Base-by-base conservation (phyloP, 2,888 invertebrate genomes). In the Iphiclides podalirius region DNA sequence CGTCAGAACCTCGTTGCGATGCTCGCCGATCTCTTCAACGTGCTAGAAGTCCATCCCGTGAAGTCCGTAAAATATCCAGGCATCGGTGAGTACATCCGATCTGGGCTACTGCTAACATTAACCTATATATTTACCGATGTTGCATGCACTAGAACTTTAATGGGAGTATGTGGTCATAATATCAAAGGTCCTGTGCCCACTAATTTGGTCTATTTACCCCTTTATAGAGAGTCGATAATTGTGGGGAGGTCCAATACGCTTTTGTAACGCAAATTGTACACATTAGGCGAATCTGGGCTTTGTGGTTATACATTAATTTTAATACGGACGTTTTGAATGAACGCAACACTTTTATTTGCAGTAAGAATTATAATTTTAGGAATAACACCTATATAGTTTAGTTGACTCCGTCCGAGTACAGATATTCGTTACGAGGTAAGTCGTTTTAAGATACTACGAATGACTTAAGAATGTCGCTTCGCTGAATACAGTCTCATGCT, bases 21-120 rank as follows among this genome's bases (percentile, higher is more conserved):
- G 89, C 90, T 98, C 63, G 96, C 98, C 52, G 98, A 98, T 83
- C 91, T 98, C 68, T 98, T 98, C 86, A 96, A 96, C 82, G 91
- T 96, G 67, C 91, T 98, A 75, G 98, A 98, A 90, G 95, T 98
- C 57, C 95, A 97, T 81, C 96, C 97, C 13, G 95, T 94, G 33
- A 94, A 95, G 76, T 95, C 95, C 70, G 96, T 96, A 56, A 93
- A 94, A 69, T 93, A 94, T 78, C 95, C 95, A 2, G 95, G 94
- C 58, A 93, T 92, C 79, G 84, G 86, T 85, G 66, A 85, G 88
- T 86, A 59, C 53, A 15, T 26, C 9, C 43, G 16, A 26, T 6
- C 31, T 7, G 51, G 23, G 34, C 33, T 35, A 23, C 47, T 33
- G 11, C n/a, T 49, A 49, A 44, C 42, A 38, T 2, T 42, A 23